Percentiles rank a stretch among this genome's conserved stretches.
These are phyloP conservation scores for Drosophila pectinifera DNA, from an alignment of 1,140 invertebrate species.

Conservation along the genomic window DNA sequence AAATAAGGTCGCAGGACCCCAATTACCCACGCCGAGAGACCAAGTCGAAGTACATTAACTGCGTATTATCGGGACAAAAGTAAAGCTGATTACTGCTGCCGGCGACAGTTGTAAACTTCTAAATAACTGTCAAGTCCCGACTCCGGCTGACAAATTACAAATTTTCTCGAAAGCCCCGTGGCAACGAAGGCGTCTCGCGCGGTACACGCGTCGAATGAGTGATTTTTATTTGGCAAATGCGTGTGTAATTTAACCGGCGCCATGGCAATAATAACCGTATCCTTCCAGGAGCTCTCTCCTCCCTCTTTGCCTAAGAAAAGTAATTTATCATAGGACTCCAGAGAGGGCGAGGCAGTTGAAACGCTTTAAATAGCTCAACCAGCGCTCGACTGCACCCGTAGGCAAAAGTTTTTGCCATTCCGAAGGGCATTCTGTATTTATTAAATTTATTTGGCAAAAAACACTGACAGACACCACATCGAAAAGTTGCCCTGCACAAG, in stretches of 20 bases:
- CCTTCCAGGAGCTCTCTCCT: conserved; percentile 8
- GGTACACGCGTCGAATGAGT: conserved; percentile 68
- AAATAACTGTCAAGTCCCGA: conserved; percentile 66
- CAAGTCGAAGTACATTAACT: conserved; percentile 72
- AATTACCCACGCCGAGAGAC: conserved; percentile 23
- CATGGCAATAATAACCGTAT: conserved; percentile 61
- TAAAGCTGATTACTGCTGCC: conserved; percentile 75
- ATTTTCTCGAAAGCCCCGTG: conserved; percentile 40
- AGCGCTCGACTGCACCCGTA: conserved; percentile 1
- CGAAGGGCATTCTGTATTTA: conserved; percentile 37
- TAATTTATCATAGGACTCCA: conserved; percentile 69
- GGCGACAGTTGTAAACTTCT: conserved; percentile 76
- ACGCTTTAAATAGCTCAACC: conserved; percentile 53
- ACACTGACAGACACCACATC: conserved; percentile 51
- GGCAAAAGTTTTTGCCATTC: conserved; percentile 48
- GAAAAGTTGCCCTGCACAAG: conserved; percentile 38
- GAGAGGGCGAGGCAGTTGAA: conserved; percentile 21
- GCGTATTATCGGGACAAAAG: conserved; percentile 65
- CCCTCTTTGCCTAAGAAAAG: conserved; percentile 27
- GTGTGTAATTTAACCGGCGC: conserved; percentile 74
- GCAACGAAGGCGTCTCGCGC: too few species aligned
- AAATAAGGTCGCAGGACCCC: conserved; percentile 34
- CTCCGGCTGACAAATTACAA: conserved; percentile 67
- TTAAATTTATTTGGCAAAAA: conserved; percentile 61
- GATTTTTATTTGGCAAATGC: conserved; percentile 77